Evolutionary conservation across 2,113 vertebrate species (phyloP).

Genomic region (Lophotis ruficrista): DNA sequence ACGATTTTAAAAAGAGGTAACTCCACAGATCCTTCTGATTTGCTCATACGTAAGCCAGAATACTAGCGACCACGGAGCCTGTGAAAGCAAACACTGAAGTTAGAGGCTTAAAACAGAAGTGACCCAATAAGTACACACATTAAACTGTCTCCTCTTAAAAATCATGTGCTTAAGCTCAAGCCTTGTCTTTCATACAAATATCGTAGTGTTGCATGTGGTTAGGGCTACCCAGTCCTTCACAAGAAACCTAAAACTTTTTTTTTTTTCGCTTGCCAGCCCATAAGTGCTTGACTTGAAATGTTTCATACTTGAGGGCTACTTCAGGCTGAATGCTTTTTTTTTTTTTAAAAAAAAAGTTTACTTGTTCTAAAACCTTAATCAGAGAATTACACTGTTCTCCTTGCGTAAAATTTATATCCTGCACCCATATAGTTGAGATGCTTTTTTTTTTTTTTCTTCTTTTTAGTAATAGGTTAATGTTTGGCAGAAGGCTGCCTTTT

Average conservation of each 20-base stretch:
- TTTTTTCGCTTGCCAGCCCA: background rate
- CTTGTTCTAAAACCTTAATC: background rate
- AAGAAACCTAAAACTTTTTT: background rate
- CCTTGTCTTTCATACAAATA: background rate
- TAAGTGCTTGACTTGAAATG: background rate
- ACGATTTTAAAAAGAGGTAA: slow-evolving; percentile 79
- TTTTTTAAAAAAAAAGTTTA: background rate
- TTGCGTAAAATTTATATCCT: background rate
- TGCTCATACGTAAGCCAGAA: slow-evolving; percentile 90
- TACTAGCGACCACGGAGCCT: slow-evolving; percentile 89
- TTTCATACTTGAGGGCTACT: background rate
- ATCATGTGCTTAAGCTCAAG: background rate
- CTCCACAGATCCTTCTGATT: slow-evolving; percentile 79
- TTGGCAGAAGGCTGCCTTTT: background rate
- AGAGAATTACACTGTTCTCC: background rate
- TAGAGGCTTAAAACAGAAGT: slow-evolving; percentile 42
- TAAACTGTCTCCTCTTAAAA: background rate
- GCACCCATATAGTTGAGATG: background rate
- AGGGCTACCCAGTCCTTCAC: background rate
- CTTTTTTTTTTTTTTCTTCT: too few species aligned
- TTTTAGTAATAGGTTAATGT: background rate
- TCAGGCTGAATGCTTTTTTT: background rate
- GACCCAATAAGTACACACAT: background rate
- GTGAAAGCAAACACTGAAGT: slow-evolving; percentile 69
- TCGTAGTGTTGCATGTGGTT: background rate